Conservation (phyloP, 2,113 vertebrate species). For the Loxodonta africana region DNA sequence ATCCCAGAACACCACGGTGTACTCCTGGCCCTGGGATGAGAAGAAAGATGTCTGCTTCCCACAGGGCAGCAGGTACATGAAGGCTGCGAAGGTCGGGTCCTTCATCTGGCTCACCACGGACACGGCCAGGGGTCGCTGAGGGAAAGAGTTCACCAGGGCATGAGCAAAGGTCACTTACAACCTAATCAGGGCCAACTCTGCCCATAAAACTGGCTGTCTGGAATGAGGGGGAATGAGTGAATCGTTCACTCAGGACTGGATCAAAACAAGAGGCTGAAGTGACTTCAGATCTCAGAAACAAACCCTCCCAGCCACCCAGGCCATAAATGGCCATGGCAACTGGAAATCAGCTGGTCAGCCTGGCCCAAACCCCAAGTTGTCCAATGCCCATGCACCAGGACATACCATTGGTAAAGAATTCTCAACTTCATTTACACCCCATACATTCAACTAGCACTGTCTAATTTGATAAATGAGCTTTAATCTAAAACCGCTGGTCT, state of each 20-base stretch:
- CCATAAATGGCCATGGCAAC: rapidly evolving
- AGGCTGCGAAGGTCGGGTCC: conserved; percentile 95
- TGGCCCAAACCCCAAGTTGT: not conserved
- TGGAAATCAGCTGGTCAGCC: not conserved
- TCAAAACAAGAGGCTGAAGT: not conserved
- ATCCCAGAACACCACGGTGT: conserved; percentile 95
- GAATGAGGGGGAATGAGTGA: not conserved
- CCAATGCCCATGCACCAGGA: not conserved
- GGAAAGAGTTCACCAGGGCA: not conserved
- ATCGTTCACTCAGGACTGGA: not conserved
- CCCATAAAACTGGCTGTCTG: not conserved
- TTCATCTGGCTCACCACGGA: conserved; percentile 95
- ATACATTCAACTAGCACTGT: not conserved
- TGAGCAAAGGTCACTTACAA: not conserved
- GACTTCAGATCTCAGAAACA: not conserved
- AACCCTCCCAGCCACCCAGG: not conserved
- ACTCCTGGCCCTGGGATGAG: conserved; percentile 93
- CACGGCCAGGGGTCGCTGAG: conserved; percentile 93
- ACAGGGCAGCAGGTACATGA: conserved; percentile 93
- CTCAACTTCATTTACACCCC: not conserved
- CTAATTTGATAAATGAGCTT: not conserved
- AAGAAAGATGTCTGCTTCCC: conserved; percentile 94
- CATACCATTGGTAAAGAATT: not conserved
- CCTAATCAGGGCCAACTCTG: rapidly evolving
- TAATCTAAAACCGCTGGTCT: not conserved